Evolutionary conservation across 2,113 vertebrate genomes (phyloP).

Genomic region (Bostrychus sinensis): DNA sequence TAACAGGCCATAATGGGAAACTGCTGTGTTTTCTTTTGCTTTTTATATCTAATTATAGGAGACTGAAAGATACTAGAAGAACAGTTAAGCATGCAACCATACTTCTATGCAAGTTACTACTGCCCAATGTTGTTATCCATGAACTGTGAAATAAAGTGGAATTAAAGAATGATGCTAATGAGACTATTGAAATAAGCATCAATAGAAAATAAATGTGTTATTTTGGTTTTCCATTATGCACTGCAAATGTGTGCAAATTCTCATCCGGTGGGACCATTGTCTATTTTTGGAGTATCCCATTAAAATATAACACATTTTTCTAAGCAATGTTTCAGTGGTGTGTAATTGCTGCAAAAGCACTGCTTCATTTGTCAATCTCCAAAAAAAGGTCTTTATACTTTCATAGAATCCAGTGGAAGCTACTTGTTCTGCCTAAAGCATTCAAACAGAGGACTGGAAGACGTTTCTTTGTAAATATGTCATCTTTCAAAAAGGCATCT

Average conservation of each 20-base stretch:
- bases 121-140: neutral
- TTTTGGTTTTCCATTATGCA: neutral
- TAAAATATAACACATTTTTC: no score
- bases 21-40: conserved; percentile 8
- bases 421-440: no score
- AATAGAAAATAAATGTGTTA: neutral
- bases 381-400: neutral
- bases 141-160: neutral
- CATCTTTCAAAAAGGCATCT: neutral
- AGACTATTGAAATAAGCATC: neutral
- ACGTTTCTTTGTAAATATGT: neutral
- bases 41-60: conserved; percentile 4
- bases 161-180: neutral
- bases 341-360: no score
- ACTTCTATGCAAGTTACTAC: neutral
- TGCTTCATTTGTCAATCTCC: no score
- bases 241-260: no score
- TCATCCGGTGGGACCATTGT: no score
- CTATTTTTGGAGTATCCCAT: no score
- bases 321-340: no score
- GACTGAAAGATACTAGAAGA: neutral
- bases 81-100: neutral
- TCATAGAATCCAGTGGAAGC: neutral
- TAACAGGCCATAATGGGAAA: neutral
- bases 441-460: no score